Evolutionary conservation across 2,113 vertebrate species (phyloP).

Genomic region (Haemorhous mexicanus): DNA sequence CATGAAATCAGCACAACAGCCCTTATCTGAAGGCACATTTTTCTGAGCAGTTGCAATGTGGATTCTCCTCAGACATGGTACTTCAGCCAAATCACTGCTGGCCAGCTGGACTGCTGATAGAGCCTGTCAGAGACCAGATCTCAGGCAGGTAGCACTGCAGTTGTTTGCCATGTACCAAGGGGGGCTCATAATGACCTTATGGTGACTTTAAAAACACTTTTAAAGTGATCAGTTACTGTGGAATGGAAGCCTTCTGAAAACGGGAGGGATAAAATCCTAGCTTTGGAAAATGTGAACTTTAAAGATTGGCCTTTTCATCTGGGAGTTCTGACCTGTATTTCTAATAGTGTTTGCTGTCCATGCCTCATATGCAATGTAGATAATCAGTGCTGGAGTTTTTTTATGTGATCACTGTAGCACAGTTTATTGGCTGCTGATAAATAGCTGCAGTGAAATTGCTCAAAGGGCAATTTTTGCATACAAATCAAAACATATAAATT

Average conservation of each 20-base stretch:
- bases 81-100: neutral
- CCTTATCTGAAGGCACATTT: neutral
- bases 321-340: neutral
- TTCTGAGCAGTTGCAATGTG: neutral
- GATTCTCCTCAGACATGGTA: neutral
- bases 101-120: neutral
- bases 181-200: rapidly evolving
- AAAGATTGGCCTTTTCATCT: neutral
- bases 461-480: neutral
- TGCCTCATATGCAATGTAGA: neutral
- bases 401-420: neutral
- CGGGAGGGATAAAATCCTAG: neutral
- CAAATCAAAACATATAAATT: neutral
- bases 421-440: neutral
- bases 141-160: neutral
- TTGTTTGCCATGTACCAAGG: neutral
- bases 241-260: neutral
- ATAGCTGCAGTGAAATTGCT: neutral
- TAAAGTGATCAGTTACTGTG: neutral
- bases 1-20: neutral
- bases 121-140: neutral
- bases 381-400: neutral
- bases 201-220: neutral
- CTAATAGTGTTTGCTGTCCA: neutral
- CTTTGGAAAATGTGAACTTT: neutral